phyloP scores from a whole-genome alignment of 2,113 vertebrate genomes.

The Callospermophilus lateralis region DNA sequence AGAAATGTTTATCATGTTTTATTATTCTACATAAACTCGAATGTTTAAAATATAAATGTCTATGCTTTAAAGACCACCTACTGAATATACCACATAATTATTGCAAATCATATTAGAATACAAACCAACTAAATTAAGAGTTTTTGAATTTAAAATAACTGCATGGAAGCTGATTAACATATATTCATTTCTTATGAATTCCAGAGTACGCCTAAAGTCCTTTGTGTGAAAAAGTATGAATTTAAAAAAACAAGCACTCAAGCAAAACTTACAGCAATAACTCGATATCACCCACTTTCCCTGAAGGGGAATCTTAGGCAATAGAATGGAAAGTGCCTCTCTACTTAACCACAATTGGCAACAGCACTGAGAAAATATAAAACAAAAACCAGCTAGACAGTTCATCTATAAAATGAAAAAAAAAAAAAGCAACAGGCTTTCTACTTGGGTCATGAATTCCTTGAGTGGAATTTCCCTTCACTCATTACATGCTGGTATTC shows the following conservation, averaged over 20 bases:
- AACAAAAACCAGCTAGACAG: background rate
- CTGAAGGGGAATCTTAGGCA: conserved; percentile 23
- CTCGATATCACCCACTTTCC: background rate
- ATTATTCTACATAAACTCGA: background rate
- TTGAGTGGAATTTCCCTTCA: background rate
- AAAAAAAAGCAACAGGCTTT: background rate
- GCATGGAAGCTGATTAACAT: background rate
- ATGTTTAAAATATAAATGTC: conserved; percentile 26
- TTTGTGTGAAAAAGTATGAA: conserved; percentile 38
- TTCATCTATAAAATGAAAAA: background rate
- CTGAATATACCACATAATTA: background rate
- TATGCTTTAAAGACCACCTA: background rate
- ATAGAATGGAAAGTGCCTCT: background rate
- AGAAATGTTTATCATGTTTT: background rate
- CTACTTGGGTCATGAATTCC: background rate
- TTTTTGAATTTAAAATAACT: conserved; percentile 27
- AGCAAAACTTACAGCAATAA: conserved; percentile 8
- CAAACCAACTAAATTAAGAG: background rate
- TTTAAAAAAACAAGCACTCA: background rate
- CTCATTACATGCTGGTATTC: conserved; percentile 41
- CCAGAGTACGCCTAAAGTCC: background rate
- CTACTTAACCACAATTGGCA: background rate
- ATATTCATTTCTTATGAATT: background rate
- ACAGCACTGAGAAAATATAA: background rate
- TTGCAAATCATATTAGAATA: background rate